phyloP scores from a whole-genome alignment of 2,797 vertebrate genomes.

The Antennarius maculatus region DNA sequence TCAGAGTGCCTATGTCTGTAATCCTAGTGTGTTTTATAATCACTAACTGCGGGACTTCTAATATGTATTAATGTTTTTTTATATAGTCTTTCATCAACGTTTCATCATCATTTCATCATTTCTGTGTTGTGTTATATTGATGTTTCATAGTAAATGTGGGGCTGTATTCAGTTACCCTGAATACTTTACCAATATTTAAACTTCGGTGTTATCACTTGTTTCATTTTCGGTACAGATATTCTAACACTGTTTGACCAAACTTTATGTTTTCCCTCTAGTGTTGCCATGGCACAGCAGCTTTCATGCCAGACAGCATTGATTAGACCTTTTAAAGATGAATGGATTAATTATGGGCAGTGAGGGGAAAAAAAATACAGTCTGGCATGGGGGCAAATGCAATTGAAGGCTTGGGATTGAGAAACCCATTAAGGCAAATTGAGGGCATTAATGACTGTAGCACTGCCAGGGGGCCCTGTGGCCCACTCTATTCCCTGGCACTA shows the following conservation, averaged over 20 bases:
- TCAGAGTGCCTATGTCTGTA: slow-evolving; percentile 37
- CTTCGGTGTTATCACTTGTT: slow-evolving; percentile 41
- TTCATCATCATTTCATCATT: too few species aligned
- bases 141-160: slow-evolving; percentile 37
- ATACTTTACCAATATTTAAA: slow-evolving; percentile 41
- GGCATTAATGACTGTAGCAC: slow-evolving; percentile 84
- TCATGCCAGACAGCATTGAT: slow-evolving; percentile 78
- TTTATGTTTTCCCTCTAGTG: slow-evolving; percentile 32
- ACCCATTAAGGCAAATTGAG: slow-evolving; percentile 86
- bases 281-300: slow-evolving; percentile 58
- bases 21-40: slow-evolving; percentile 56
- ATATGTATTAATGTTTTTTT: slow-evolving; percentile 33
- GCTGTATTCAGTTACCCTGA: slow-evolving; percentile 13
- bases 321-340: slow-evolving; percentile 83
- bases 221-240: slow-evolving; percentile 24
- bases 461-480: slow-evolving; percentile 69
- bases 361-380: slow-evolving; percentile 74
- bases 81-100: slow-evolving; percentile 32
- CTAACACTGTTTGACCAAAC: slow-evolving; percentile 26
- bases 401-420: slow-evolving; percentile 74
- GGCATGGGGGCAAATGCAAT: slow-evolving; percentile 69
- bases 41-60: slow-evolving; percentile 48
- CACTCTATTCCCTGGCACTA: slow-evolving; percentile 68
- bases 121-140: slow-evolving; percentile 31
- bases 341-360: slow-evolving; percentile 85